These are phyloP conservation scores for Prosopocoilus inquinatus DNA, from an alignment of 2,888 invertebrate species.

Conservation along the genomic window DNA sequence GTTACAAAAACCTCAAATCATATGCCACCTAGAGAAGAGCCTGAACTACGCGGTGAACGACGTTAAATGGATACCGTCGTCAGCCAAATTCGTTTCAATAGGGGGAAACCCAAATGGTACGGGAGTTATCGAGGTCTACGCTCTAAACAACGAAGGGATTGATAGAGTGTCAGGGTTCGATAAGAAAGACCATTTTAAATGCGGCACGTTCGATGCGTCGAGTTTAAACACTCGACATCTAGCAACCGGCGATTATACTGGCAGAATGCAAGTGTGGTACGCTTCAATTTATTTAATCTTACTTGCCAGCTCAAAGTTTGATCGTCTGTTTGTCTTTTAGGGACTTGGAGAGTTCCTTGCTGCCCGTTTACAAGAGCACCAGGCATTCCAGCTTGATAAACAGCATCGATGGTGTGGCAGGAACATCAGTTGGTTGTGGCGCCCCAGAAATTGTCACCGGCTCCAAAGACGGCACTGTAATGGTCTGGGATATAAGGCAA, in stretches of 20 bases:
- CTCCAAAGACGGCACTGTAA: slow-evolving; percentile 88
- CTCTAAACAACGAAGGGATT: slow-evolving; percentile 72
- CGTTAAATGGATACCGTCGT: slow-evolving; percentile 93
- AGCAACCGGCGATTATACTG: slow-evolving; percentile 89
- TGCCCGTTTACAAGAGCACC: slow-evolving; percentile 74
- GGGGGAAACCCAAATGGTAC: slow-evolving; percentile 84
- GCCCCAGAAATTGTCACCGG: slow-evolving; percentile 95
- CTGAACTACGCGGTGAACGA: slow-evolving; percentile 87
- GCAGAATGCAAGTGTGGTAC: slow-evolving; percentile 80
- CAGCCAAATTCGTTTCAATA: slow-evolving; percentile 87
- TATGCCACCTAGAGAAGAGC: slow-evolving; percentile 79
- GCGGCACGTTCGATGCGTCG: slow-evolving; percentile 90
- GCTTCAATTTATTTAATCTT: too few species aligned
- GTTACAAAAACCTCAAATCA: slow-evolving; percentile 85
- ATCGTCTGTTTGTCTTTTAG: slow-evolving; percentile 54
- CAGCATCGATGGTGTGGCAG: slow-evolving; percentile 87
- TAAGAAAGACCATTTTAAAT: slow-evolving; percentile 84
- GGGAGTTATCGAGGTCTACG: slow-evolving; percentile 81
- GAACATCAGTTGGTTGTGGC: slow-evolving; percentile 76
- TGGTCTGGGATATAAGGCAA: slow-evolving; percentile 94
- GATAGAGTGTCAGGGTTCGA: slow-evolving; percentile 71
- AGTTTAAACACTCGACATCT: slow-evolving; percentile 75
- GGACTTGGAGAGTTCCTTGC: slow-evolving; percentile 72
- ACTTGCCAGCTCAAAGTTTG: background rate
- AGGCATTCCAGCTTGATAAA: slow-evolving; percentile 87